Evolutionary conservation across 2,113 vertebrate genomes (phyloP).

Genomic region (Poeciliopsis prolifica): DNA sequence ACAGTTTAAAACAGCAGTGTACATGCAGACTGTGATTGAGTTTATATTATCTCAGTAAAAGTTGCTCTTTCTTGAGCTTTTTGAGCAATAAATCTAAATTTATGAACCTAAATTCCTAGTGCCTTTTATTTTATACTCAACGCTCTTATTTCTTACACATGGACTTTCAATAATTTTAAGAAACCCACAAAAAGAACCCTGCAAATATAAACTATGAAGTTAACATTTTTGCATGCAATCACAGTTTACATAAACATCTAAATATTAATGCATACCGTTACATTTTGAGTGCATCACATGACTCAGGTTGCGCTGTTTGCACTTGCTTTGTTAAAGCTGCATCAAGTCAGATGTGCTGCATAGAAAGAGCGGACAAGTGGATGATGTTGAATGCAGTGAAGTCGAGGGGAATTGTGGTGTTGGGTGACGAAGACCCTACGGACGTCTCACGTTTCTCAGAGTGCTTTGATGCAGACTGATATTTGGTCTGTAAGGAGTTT

Average conservation of each 20-base stretch:
- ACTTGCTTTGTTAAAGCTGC: not conserved
- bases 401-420: not conserved
- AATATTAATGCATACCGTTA: not conserved
- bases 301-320: not conserved
- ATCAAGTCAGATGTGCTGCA: not conserved
- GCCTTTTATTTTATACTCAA: not conserved
- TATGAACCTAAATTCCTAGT: not conserved
- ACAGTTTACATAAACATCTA: not conserved
- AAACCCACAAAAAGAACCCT: too few relatives aligned
- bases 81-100: too few relatives aligned
- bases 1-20: too few relatives aligned
- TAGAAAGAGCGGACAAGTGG: not conserved
- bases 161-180: too few relatives aligned
- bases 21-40: too few relatives aligned
- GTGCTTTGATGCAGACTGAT: not conserved
- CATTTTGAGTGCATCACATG: not conserved
- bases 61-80: too few relatives aligned
- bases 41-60: too few relatives aligned
- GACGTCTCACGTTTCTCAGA: not conserved
- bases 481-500: not conserved
- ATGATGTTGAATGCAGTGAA: not conserved
- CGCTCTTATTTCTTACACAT: too few relatives aligned
- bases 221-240: not conserved
- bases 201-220: not conserved
- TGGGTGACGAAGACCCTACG: not conserved